A percentile compares a stretch with the other conserved stretches of the same genome.
phyloP scores from a whole-genome alignment of 1,140 invertebrate species.

The Drosophila grimshawi region DNA sequence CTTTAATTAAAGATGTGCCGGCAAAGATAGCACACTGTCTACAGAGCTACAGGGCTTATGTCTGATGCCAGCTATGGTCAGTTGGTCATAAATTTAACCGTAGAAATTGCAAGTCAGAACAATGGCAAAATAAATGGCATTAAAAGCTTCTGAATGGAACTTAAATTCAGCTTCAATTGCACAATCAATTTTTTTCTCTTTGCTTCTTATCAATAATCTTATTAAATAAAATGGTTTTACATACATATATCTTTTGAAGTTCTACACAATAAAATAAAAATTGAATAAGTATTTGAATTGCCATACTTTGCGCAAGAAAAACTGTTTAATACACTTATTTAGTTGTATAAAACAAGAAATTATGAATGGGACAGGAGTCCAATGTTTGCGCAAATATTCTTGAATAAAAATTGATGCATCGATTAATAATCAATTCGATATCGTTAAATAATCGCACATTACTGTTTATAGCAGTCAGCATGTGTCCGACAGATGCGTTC shows the following conservation, averaged over 20 bases:
- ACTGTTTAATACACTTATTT: too few species aligned
- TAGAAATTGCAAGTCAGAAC: slow-evolving; percentile 35
- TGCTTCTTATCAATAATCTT: neutral
- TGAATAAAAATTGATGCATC: neutral
- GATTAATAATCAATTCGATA: neutral
- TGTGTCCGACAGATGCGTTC: neutral
- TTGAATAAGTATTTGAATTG: too few species aligned
- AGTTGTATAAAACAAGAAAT: too few species aligned
- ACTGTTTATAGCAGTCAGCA: neutral
- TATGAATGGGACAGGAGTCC: too few species aligned
- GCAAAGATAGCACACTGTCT: slow-evolving; percentile 49
- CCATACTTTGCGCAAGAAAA: too few species aligned
- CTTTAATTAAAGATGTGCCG: slow-evolving; percentile 72
- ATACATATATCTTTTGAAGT: neutral
- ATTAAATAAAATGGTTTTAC: neutral
- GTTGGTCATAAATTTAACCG: slow-evolving; percentile 61
- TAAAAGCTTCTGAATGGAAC: slow-evolving; percentile 8
- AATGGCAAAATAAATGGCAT: slow-evolving; percentile 22
- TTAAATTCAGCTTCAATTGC: neutral
- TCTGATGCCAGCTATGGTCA: slow-evolving; percentile 18
- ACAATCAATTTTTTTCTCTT: neutral
- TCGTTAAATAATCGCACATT: neutral
- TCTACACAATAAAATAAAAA: neutral
- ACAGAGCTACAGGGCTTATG: slow-evolving; percentile 10
- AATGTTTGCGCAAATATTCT: too few species aligned